A percentile compares a stretch with the other conserved stretches of the same genome.
phyloP scores from a whole-genome alignment of 2,113 vertebrate species.

The Genyomyrus donnyi region DNA sequence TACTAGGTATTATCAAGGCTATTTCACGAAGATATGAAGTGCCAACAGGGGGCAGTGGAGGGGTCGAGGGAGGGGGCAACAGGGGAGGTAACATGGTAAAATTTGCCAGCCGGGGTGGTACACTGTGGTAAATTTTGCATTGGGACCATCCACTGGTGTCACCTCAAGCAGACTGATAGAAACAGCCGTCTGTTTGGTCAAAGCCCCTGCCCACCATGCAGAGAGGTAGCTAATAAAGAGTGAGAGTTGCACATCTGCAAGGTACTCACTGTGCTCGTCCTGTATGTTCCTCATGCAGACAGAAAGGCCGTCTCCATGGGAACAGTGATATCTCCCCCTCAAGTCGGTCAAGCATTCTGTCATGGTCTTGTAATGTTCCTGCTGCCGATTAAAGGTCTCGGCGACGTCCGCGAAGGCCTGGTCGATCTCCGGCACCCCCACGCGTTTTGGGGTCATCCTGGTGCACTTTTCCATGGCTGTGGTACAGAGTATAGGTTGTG shows the following conservation, averaged over 20 bases:
- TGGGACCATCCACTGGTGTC: not conserved
- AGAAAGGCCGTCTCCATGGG: slow-evolving; percentile 23
- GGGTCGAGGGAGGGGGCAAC: not conserved
- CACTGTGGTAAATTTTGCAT: not conserved
- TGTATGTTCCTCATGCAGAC: slow-evolving; percentile 43
- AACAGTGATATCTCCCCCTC: slow-evolving; percentile 33
- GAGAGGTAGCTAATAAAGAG: not conserved
- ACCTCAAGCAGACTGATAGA: not conserved
- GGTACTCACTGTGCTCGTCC: slow-evolving; percentile 45
- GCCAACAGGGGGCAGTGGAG: not conserved
- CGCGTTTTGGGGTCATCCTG: slow-evolving; percentile 43
- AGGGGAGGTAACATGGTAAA: not conserved
- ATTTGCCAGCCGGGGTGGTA: not conserved
- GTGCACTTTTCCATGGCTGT: slow-evolving; percentile 21
- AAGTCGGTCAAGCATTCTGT: slow-evolving; percentile 36
- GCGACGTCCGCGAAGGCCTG: slow-evolving; percentile 44
- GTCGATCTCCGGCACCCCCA: slow-evolving; percentile 46
- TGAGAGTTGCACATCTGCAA: not conserved
- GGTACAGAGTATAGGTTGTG: slow-evolving; percentile 6
- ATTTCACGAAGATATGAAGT: not conserved
- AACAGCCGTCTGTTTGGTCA: not conserved
- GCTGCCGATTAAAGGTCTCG: slow-evolving; percentile 56
- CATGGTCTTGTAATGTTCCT: slow-evolving; percentile 49
- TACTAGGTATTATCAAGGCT: not conserved
- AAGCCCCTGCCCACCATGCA: not conserved